Evolutionary conservation across 2,797 vertebrate genomes (phyloP).

Genomic region (Typhlichthys eigenmanni): DNA sequence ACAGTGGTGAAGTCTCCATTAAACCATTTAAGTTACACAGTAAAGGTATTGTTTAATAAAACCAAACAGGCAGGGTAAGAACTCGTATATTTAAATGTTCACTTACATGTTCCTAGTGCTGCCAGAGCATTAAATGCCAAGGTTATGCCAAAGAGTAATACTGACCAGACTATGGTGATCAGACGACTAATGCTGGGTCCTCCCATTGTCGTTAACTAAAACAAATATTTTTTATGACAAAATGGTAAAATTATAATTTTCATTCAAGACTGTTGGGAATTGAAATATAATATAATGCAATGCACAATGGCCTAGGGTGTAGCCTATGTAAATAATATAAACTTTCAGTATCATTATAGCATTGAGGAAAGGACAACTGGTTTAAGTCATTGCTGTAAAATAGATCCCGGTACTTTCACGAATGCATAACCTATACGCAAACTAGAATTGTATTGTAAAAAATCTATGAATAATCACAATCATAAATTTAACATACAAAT

Average conservation of each 20-base stretch:
- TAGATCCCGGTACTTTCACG: too few relatives aligned
- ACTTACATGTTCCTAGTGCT: slow-evolving; percentile 44
- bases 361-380: too few relatives aligned
- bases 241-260: not conserved
- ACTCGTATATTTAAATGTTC: not conserved
- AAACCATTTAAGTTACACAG: too few relatives aligned
- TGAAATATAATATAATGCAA: not conserved
- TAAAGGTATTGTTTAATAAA: too few relatives aligned
- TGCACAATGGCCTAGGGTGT: not conserved
- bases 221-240: not conserved
- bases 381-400: too few relatives aligned
- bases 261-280: not conserved
- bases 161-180: slow-evolving; percentile 34
- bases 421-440: too few relatives aligned
- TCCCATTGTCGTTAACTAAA: slow-evolving; percentile 42
- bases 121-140: slow-evolving; percentile 58
- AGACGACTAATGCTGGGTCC: slow-evolving; percentile 39
- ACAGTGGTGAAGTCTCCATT: too few relatives aligned
- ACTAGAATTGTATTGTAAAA: too few relatives aligned
- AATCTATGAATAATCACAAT: too few relatives aligned
- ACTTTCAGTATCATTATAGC: not conserved
- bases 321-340: not conserved
- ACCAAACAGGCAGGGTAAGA: too few relatives aligned
- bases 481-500: too few relatives aligned
- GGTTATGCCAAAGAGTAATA: slow-evolving; percentile 49